phyloP scores from a whole-genome alignment of 2,113 vertebrate genomes.

The Calidris pugnax region DNA sequence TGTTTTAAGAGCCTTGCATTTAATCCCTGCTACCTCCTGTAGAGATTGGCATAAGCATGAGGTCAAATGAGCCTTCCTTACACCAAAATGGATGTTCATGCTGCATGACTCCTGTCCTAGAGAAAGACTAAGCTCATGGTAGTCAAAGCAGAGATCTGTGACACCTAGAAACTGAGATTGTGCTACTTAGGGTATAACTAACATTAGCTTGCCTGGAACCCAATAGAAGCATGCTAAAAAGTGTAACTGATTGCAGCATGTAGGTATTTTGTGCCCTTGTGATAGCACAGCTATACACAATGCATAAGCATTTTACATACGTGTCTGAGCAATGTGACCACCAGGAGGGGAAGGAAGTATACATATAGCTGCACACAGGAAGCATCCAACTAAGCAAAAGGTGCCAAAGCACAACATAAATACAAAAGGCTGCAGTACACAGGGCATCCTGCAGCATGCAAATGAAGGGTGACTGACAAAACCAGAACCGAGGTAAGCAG shows the following conservation, averaged over 20 bases:
- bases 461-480: not conserved
- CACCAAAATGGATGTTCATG: not conserved
- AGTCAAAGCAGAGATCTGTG: not conserved
- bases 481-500: not conserved
- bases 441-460: not conserved
- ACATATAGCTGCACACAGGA: not conserved
- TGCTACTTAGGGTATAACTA: not conserved
- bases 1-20: not conserved
- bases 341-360: not conserved
- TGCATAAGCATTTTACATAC: not conserved
- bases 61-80: not conserved
- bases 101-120: not conserved
- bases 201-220: not conserved
- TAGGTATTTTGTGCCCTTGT: not conserved
- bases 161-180: not conserved
- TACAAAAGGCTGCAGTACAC: not conserved
- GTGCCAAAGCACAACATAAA: not conserved
- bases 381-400: not conserved
- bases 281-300: not conserved
- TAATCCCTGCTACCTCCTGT: not conserved
- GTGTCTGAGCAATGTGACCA: not conserved
- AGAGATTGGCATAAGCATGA: not conserved
- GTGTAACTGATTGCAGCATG: not conserved
- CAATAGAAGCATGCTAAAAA: not conserved
- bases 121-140: rapidly evolving